Conservation (phyloP, 2,797 vertebrate genomes). For the Coreius guichenoti region DNA sequence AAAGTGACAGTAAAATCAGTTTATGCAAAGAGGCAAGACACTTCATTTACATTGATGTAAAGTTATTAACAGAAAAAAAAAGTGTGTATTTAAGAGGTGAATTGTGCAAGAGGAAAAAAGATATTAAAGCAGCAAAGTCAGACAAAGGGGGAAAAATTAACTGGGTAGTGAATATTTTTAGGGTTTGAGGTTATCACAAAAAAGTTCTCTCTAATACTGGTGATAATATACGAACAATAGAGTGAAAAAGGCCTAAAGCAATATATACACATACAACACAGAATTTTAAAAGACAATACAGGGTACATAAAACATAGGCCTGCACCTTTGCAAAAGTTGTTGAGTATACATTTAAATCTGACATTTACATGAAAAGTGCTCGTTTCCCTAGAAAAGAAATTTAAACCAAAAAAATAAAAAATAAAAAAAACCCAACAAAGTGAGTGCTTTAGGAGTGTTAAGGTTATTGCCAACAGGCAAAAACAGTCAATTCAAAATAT, state of each 20-base stretch:
- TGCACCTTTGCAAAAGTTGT: neutral
- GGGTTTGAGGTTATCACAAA: neutral
- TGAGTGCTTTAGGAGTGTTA: neutral
- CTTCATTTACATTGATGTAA: slow-evolving; percentile 7
- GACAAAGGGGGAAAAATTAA: neutral
- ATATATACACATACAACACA: neutral
- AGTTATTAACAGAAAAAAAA: neutral
- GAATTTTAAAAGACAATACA: neutral
- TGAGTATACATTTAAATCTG: slow-evolving; percentile 8
- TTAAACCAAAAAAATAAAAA: neutral
- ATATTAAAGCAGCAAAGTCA: neutral
- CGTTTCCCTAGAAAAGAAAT: neutral
- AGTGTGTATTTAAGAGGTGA: neutral
- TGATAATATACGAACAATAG: neutral
- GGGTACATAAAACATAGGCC: neutral
- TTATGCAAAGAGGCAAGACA: slow-evolving; percentile 27
- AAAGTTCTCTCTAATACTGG: neutral
- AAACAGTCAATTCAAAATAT: slow-evolving; percentile 8
- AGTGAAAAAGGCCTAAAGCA: neutral
- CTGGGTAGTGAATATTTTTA: neutral
- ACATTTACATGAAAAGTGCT: slow-evolving; percentile 35
- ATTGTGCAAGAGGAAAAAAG: neutral
- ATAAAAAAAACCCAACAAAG: neutral
- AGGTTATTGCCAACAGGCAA: slow-evolving; percentile 24
- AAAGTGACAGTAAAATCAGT: neutral